Percentiles rank a stretch among this genome's conserved stretches.
These are phyloP conservation scores for Pterobdella sp. DNA, from an alignment of 2,888 invertebrate species.

Conservation along the genomic window DNA sequence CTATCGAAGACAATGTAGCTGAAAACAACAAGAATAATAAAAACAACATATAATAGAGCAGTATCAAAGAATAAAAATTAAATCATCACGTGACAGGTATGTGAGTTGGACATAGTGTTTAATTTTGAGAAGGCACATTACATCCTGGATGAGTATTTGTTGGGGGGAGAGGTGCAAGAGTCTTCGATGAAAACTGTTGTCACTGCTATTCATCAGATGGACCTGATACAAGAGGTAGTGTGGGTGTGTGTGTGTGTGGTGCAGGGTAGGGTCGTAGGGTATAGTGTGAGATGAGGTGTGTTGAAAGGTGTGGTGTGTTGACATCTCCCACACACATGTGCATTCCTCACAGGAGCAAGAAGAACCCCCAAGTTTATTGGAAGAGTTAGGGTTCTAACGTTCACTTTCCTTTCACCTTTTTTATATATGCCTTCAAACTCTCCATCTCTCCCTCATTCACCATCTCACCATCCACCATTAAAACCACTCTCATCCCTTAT, in stretches of 20 bases:
- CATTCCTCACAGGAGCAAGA: constrained; percentile 22
- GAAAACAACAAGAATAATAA: no score
- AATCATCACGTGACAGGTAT: no score
- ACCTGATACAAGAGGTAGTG: constrained; percentile 90
- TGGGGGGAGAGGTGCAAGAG: constrained; percentile 97
- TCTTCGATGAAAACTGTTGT: constrained; percentile 98
- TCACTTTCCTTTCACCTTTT: no score
- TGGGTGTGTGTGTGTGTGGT: not conserved
- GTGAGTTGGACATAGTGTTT: constrained; percentile 97
- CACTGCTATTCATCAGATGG: constrained; percentile 98
- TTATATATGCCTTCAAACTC: no score
- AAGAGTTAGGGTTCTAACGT: constrained; percentile 18
- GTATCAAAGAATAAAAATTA: no score
- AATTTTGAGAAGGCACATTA: constrained; percentile 99
- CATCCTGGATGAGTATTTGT: constrained; percentile 89
- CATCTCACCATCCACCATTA: no score
- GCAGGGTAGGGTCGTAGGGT: not conserved
- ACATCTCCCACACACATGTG: not conserved
- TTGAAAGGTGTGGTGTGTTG: not conserved
- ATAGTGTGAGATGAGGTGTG: not conserved
- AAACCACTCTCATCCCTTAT: no score
- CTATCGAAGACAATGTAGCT: no score
- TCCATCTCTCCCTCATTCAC: no score
- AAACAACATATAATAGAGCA: no score
- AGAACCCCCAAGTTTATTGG: constrained; percentile 18